Evolutionary conservation across 2,113 vertebrate genomes (phyloP).

Genomic region (Cebus imitator): DNA sequence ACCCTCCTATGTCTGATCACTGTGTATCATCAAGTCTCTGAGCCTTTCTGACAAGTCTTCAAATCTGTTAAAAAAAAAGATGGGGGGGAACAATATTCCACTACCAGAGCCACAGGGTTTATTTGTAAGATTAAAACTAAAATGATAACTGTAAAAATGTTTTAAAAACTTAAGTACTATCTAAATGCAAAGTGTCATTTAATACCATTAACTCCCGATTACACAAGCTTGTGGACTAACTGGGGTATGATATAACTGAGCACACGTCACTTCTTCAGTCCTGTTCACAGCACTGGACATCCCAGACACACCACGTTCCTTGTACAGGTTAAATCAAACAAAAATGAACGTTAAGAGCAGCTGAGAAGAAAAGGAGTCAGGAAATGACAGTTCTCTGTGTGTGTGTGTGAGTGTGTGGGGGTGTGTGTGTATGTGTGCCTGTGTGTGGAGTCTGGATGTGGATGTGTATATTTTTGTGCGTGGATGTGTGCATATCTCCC

Average conservation of each 20-base stretch:
- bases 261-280: too few species aligned
- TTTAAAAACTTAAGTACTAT: background rate
- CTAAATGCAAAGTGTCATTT: background rate
- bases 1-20: background rate
- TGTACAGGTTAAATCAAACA: background rate
- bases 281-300: background rate
- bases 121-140: constrained; percentile 24
- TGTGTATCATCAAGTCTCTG: background rate
- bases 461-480: background rate
- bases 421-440: background rate
- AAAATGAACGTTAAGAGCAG: background rate
- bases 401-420: background rate
- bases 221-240: background rate
- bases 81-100: background rate
- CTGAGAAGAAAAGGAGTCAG: background rate
- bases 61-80: background rate
- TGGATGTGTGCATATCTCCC: too few species aligned
- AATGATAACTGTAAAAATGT: background rate
- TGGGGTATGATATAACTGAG: background rate
- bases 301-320: background rate
- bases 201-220: background rate
- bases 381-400: background rate
- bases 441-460: background rate
- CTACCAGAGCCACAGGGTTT: background rate
- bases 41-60: background rate